A percentile compares a stretch with the other conserved stretches of the same genome.
phyloP scores from a whole-genome alignment of 2,888 invertebrate species.

The Eristalis tenax region DNA sequence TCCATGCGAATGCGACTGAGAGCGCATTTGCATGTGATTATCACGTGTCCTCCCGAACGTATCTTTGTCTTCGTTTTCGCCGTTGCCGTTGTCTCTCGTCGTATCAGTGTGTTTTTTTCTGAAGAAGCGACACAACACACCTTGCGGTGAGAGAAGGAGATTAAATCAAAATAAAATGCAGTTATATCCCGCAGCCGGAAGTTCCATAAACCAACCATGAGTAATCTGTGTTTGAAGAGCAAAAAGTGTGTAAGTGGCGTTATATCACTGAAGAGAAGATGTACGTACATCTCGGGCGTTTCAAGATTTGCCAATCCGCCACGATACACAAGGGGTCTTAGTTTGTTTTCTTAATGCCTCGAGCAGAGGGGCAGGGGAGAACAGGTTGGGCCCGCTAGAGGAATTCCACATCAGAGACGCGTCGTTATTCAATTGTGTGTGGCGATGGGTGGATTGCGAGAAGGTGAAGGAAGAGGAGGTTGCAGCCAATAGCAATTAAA shows the following conservation, averaged over 20 bases:
- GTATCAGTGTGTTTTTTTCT: not conserved
- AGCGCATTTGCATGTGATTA: slow-evolving; percentile 7
- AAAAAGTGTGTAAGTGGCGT: slow-evolving; percentile 13
- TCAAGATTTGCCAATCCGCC: not conserved
- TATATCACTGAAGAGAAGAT: slow-evolving; percentile 12
- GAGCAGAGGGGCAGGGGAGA: not conserved
- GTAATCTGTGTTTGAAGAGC: not conserved
- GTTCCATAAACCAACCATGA: slow-evolving; percentile 8
- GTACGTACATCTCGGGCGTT: not conserved
- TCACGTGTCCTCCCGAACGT: not conserved
- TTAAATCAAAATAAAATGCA: slow-evolving; percentile 25
- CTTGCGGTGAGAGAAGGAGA: slow-evolving; percentile 29
- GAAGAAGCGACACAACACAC: slow-evolving; percentile 31
- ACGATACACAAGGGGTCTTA: not conserved
- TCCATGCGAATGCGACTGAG: not conserved
- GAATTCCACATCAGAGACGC: not conserved
- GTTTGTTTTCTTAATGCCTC: not conserved
- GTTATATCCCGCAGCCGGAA: slow-evolving; percentile 31
- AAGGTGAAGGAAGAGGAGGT: not conserved
- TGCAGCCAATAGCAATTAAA: slow-evolving; percentile 35
- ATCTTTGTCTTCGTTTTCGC: not conserved
- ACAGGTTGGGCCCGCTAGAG: not conserved
- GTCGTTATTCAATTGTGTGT: not conserved
- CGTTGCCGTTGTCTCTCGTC: not conserved
- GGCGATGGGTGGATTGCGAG: not conserved